phyloP scores from a whole-genome alignment of 2,113 vertebrate genomes.

The Cyprinus carpio region DNA sequence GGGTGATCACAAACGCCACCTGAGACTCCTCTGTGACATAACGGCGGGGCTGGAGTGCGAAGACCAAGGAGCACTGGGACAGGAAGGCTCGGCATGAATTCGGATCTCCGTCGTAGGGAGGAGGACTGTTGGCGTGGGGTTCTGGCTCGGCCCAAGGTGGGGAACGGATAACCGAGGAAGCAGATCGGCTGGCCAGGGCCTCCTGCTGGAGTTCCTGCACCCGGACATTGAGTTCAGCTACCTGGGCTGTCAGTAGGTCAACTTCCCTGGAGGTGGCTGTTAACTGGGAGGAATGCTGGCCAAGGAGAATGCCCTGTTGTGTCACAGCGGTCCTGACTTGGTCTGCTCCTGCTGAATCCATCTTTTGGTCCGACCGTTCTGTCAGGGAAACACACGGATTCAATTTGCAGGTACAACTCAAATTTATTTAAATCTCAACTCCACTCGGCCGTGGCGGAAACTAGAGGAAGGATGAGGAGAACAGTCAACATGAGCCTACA shows the following conservation, averaged over 20 bases:
- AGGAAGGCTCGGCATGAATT: neutral
- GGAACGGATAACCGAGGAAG: rapidly evolving
- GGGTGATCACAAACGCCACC: neutral
- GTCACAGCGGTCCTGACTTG: neutral
- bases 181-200: neutral
- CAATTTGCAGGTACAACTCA: neutral
- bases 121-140: neutral
- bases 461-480: no score
- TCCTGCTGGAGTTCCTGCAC: neutral
- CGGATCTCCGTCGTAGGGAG: neutral
- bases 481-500: no score
- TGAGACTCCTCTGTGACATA: neutral
- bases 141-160: neutral
- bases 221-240: neutral
- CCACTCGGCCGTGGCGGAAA: no score
- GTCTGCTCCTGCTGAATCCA: neutral
- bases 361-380: neutral
- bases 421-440: no score
- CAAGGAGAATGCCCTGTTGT: neutral
- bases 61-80: neutral
- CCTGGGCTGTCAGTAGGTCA: neutral
- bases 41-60: neutral
- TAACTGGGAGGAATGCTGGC: neutral
- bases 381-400: neutral
- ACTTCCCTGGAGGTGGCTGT: neutral